Conservation (phyloP, 2,797 vertebrate species). For the Fratercula arctica region DNA sequence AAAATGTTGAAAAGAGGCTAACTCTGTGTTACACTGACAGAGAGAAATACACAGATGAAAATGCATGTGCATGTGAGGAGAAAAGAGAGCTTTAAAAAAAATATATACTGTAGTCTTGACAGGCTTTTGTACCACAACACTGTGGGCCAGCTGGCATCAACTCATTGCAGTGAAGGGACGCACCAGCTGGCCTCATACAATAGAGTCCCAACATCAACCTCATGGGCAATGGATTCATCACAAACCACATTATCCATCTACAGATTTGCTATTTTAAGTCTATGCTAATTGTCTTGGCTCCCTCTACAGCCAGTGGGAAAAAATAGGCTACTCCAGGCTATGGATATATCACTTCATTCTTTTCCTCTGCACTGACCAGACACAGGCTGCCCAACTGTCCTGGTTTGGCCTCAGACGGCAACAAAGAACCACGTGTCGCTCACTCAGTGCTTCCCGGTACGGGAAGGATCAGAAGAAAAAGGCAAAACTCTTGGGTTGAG, state of each 20-base stretch:
- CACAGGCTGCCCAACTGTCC: background rate
- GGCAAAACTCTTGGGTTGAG: too few relatives aligned
- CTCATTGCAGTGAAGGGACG: fast-evolving
- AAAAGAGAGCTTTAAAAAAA: background rate
- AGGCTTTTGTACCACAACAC: background rate
- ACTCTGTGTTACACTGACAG: background rate
- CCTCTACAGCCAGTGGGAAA: background rate
- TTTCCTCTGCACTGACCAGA: background rate
- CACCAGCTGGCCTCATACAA: background rate
- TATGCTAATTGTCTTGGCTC: background rate
- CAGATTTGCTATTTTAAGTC: background rate
- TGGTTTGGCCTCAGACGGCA: too few relatives aligned
- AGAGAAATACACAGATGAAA: background rate
- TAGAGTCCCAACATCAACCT: background rate
- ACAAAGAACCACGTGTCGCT: too few relatives aligned
- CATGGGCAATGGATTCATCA: background rate
- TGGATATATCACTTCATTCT: background rate
- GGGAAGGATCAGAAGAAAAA: too few relatives aligned
- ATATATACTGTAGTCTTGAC: fast-evolving
- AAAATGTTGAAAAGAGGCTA: background rate
- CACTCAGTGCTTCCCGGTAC: too few relatives aligned
- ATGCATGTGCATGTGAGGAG: fast-evolving
- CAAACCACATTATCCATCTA: background rate
- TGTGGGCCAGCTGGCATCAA: background rate
- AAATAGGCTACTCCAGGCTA: background rate